phyloP scores from a whole-genome alignment of 2,888 invertebrate genomes.

The Hemaris fuciformis region DNA sequence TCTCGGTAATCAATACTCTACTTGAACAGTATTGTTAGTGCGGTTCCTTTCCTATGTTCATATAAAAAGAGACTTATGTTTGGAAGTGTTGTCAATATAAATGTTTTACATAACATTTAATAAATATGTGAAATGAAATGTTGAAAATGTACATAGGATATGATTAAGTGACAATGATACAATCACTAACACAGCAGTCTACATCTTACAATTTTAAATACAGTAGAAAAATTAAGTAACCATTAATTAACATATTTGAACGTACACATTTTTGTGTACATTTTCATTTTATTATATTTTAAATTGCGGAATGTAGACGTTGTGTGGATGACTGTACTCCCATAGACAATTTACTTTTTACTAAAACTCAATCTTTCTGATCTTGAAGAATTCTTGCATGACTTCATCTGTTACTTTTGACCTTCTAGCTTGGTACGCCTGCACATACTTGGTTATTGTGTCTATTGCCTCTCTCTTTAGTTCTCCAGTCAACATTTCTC shows the following conservation, averaged over 20 bases:
- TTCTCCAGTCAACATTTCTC: slow-evolving; percentile 95
- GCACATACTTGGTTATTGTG: slow-evolving; percentile 84
- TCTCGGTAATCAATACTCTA: too few relatives aligned
- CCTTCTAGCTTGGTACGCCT: slow-evolving; percentile 90
- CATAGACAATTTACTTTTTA: slow-evolving; percentile 11
- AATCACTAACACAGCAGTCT: not conserved
- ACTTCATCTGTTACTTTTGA: slow-evolving; percentile 92
- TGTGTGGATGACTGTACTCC: not conserved
- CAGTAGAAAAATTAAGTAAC: not conserved
- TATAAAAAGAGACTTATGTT: too few relatives aligned
- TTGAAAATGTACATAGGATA: not conserved
- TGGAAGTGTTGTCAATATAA: too few relatives aligned
- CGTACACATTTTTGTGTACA: too few relatives aligned
- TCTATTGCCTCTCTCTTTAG: slow-evolving; percentile 95
- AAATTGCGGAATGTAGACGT: not conserved
- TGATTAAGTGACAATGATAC: not conserved
- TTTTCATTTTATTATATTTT: too few relatives aligned
- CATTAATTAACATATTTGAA: too few relatives aligned
- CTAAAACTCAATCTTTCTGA: slow-evolving; percentile 87
- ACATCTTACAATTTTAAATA: not conserved
- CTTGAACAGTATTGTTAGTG: too few relatives aligned
- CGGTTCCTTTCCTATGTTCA: too few relatives aligned
- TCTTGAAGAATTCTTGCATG: slow-evolving; percentile 91
- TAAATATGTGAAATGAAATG: not conserved
- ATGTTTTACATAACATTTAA: too few relatives aligned